Conservation (phyloP, 2,113 vertebrate species). For the Sturnus vulgaris region DNA sequence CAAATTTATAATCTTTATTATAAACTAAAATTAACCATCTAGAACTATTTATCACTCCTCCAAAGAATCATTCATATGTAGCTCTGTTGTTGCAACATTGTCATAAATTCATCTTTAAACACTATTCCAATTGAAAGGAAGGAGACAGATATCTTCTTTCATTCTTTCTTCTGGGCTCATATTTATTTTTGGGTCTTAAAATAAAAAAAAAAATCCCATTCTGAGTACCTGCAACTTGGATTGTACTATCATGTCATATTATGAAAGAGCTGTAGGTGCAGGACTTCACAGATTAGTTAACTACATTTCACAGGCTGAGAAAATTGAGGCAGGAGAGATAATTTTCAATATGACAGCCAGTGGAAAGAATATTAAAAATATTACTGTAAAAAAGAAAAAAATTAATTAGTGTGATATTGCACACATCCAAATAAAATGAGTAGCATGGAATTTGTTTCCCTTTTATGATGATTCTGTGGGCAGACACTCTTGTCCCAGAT, state of each 20-base stretch:
- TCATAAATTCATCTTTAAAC: neutral
- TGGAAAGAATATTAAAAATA: neutral
- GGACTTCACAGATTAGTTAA: neutral
- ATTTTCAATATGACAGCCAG: neutral
- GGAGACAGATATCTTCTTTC: neutral
- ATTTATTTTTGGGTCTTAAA: neutral
- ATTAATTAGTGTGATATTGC: neutral
- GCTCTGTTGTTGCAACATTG: neutral
- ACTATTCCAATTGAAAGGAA: neutral
- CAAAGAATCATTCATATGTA: neutral
- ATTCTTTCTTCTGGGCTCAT: neutral
- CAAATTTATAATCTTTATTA: neutral
- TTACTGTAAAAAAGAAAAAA: neutral
- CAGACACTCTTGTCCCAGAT: neutral
- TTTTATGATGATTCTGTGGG: neutral
- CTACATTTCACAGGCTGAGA: neutral
- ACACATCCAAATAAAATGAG: neutral
- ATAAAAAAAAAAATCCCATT: neutral
- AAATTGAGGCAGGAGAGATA: neutral
- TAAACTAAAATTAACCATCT: neutral
- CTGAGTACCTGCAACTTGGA: neutral
- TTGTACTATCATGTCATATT: neutral
- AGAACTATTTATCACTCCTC: neutral
- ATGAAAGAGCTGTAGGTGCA: neutral
- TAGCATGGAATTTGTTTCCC: neutral